These are phyloP conservation scores for Sphenopsis melanotis DNA, from an alignment of 2,797 vertebrate species.

Conservation along the genomic window DNA sequence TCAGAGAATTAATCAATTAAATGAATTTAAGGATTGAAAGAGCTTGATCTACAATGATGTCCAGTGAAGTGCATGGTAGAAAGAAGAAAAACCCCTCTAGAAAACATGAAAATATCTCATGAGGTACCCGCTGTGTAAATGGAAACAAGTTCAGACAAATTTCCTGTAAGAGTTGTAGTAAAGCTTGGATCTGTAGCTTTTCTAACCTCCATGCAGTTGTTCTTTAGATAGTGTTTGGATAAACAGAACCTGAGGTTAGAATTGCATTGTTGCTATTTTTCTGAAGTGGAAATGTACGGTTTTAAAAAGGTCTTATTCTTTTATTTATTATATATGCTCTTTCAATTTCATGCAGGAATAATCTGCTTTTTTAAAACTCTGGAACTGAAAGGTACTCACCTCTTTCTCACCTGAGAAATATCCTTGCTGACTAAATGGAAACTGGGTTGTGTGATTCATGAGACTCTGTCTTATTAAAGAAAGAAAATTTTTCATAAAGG, in stretches of 20 bases:
- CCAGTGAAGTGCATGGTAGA: background rate
- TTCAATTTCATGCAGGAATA: background rate
- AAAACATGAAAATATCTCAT: background rate
- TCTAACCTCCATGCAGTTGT: background rate
- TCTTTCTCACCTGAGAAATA: background rate
- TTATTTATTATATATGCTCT: background rate
- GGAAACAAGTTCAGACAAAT: background rate
- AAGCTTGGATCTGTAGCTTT: background rate
- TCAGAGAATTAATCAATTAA: background rate
- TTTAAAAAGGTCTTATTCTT: background rate
- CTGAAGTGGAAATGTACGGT: fast-evolving
- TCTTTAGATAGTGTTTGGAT: background rate
- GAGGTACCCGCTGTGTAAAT: background rate
- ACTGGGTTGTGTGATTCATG: background rate
- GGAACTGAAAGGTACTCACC: background rate
- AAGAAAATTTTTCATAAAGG: background rate
- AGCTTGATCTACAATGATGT: background rate
- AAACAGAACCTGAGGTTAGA: background rate
- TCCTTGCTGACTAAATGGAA: background rate
- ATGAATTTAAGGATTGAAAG: background rate
- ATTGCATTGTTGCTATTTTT: background rate
- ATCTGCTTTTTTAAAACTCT: background rate
- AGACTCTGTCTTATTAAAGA: background rate
- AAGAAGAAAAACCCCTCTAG: background rate
- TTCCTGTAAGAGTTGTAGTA: background rate